These are phyloP conservation scores for Oscheius sp. DNA, from an alignment of 1,140 invertebrate genomes.

Conservation along the genomic window DNA sequence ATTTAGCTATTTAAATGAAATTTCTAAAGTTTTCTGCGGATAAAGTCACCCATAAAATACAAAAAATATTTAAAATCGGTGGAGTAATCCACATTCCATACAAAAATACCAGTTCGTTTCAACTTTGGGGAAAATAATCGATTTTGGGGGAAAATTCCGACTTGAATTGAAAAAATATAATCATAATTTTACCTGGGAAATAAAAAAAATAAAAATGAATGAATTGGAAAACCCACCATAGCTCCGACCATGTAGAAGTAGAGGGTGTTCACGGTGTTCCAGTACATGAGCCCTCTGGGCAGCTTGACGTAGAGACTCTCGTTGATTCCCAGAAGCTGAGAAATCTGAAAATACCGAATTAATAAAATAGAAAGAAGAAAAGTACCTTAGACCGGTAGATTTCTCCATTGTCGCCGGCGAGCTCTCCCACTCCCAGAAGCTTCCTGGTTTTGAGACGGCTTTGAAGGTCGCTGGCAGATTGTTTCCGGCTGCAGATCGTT, in stretches of 20 bases:
- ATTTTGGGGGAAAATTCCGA: not conserved
- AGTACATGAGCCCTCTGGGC: conserved; percentile 27
- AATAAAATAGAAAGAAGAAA: not conserved
- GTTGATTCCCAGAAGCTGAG: conserved; percentile 35
- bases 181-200: not conserved
- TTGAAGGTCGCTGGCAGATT: conserved; percentile 31
- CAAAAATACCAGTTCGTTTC: not conserved
- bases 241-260: conserved; percentile 17
- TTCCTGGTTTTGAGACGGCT: conserved; percentile 35
- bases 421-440: conserved; percentile 33
- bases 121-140: not conserved
- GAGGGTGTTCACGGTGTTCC: conserved; percentile 27
- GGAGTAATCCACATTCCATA: not conserved
- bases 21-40: too few relatives aligned
- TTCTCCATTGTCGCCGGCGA: conserved; percentile 11
- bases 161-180: not conserved
- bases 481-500: conserved; percentile 23
- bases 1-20: too few relatives aligned
- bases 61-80: too few relatives aligned
- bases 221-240: conserved; percentile 15
- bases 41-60: too few relatives aligned
- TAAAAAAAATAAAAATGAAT: not conserved
- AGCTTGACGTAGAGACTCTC: conserved; percentile 22
- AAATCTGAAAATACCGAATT: conserved; percentile 24
- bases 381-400: conserved; percentile 29